A percentile compares a stretch with the other conserved stretches of the same genome.
Conservation (phyloP, 2,888 invertebrate genomes). For the Caenorhabditis zanzibari region DNA sequence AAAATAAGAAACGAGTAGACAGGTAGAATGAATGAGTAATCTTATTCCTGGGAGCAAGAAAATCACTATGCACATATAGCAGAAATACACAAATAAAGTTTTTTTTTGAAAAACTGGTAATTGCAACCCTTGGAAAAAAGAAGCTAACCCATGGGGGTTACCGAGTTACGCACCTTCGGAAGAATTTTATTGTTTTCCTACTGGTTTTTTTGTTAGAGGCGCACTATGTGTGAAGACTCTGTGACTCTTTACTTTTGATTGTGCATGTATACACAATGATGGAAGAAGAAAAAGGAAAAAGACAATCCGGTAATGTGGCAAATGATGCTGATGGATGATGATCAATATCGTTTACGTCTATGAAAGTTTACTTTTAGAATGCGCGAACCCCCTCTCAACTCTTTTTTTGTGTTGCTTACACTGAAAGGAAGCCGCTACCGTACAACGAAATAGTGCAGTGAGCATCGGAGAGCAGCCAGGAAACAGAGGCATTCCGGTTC, state of each 20-base stretch:
- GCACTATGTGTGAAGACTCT: conserved; percentile 31
- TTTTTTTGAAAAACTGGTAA: conserved; percentile 43
- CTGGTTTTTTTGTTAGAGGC: conserved; percentile 34
- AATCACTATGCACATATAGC: neutral
- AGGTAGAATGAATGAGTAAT: neutral
- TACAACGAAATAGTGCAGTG: conserved; percentile 21
- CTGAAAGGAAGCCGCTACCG: conserved; percentile 52
- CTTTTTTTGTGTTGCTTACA: conserved; percentile 22
- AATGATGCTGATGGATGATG: conserved; percentile 44
- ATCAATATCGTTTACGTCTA: conserved; percentile 57
- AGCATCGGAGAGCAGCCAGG: conserved; percentile 22
- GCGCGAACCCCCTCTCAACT: conserved; percentile 36
- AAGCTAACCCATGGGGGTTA: conserved; percentile 7
- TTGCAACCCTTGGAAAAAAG: conserved; percentile 23
- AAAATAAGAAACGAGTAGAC: conserved; percentile 5
- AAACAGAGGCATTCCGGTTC: conserved; percentile 47
- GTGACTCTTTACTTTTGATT: conserved; percentile 32
- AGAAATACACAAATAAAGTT: conserved; percentile 12
- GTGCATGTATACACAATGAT: conserved; percentile 44
- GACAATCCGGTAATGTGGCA: conserved; percentile 65
- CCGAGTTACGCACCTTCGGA: conserved; percentile 36
- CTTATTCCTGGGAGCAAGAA: neutral
- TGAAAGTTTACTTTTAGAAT: conserved; percentile 60
- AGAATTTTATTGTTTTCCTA: conserved; percentile 50
- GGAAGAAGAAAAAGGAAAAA: conserved; percentile 23